These are phyloP conservation scores for Meandrusa payeni DNA, from an alignment of 2,888 invertebrate species.

Conservation along the genomic window DNA sequence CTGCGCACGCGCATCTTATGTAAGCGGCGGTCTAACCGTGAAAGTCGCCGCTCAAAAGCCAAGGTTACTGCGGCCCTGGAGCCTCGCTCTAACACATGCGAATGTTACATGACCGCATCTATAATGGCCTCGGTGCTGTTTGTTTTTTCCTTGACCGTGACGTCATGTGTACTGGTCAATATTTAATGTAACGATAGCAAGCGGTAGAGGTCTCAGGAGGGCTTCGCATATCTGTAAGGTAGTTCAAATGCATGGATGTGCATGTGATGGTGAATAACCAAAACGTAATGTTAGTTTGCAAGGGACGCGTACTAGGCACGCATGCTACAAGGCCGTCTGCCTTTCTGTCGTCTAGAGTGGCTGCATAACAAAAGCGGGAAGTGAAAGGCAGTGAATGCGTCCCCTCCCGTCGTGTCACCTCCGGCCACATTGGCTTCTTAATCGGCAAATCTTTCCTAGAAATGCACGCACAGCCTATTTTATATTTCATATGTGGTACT, in stretches of 20 bases:
- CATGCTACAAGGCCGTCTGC: slow-evolving; percentile 74
- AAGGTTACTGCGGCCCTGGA: slow-evolving; percentile 76
- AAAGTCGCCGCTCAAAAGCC: slow-evolving; percentile 80
- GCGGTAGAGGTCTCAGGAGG: too few relatives aligned
- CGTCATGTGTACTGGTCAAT: slow-evolving; percentile 58
- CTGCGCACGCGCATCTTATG: slow-evolving; percentile 58
- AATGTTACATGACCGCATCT: slow-evolving; percentile 63
- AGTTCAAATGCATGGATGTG: slow-evolving; percentile 32
- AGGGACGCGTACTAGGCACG: slow-evolving; percentile 67
- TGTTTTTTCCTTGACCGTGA: slow-evolving; percentile 62
- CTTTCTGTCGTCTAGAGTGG: slow-evolving; percentile 69
- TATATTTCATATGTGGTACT: too few relatives aligned
- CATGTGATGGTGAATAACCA: slow-evolving; percentile 38
- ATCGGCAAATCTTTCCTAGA: slow-evolving; percentile 26
- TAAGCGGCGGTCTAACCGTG: slow-evolving; percentile 78
- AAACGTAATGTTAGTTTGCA: slow-evolving; percentile 54
- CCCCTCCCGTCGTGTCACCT: slow-evolving; percentile 58
- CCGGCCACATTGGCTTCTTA: slow-evolving; percentile 35
- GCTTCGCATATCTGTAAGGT: too few relatives aligned
- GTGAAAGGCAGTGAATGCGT: slow-evolving; percentile 80
- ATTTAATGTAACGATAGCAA: slow-evolving; percentile 30
- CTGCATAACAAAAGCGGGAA: slow-evolving; percentile 77
- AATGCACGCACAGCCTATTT: slow-evolving; percentile 2
- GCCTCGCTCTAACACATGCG: slow-evolving; percentile 61
- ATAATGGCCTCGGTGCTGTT: slow-evolving; percentile 47